Base-by-base conservation (phyloP, 2,113 vertebrate genomes). In the Rhinopomastus cyanomelas region DNA sequence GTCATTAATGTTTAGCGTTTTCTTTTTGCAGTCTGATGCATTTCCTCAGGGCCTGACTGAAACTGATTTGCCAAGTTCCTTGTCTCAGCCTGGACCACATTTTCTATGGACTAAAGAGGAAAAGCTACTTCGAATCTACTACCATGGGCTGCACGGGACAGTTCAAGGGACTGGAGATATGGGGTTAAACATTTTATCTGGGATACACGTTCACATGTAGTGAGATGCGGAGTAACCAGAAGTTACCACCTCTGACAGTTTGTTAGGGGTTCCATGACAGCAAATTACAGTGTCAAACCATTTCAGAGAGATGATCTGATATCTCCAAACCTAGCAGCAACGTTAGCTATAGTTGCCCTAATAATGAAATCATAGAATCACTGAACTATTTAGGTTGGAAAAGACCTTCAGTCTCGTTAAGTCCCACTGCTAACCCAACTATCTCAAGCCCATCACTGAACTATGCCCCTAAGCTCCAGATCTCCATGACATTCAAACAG, bases 31-130 rank as follows among this genome's bases (percentile, higher is more conserved):
- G 42, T 64, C 64, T 62, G 60, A 69, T 82, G 76, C 11, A 3
- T 74, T 90, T 94, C 74, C 74, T 90, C 62, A 62, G 71, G 84
- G 87, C 90, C n/a, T 87, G 64, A 81, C 83, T 91, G 73, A 86
- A 95, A 73, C 18, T 46, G 55, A 69, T 88, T 59, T 88, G 59
- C 64, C 34, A 79, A 88, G 25, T 30, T 92, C 72, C 66, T 46
- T 30, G 39, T 29, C 56, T 94, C 42, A 89, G 68, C 64, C 78
- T 79, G 46, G 13, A 48, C 42, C 78, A 65, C 59, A 71, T 55
- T 76, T 86, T 67, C 75, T 67, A 65, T 2, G 51, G 57, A 81
- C 71, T 62, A 27, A 60, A 81, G 44, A 60, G 60, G 39, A 82
- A 37, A 75, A 81, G 55, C 84, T 87, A 84, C 67, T 88, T 77